Conservation (phyloP, 1,140 invertebrate genomes). For the Bombus ignitus region DNA sequence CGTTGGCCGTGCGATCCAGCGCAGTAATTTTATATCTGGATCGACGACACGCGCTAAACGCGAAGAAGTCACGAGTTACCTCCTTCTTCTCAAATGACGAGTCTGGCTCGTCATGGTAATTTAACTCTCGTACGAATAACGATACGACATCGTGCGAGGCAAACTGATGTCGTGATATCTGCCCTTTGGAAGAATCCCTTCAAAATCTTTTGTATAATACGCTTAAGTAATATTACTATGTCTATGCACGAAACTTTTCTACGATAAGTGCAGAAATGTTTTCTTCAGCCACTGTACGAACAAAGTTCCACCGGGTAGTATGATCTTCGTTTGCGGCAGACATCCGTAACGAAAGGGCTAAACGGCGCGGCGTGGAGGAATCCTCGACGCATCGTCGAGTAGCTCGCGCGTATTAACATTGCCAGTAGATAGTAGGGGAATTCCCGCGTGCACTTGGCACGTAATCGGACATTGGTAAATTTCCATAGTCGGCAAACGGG, state of each 20-base stretch:
- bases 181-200: no score
- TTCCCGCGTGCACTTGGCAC: conserved; percentile 55
- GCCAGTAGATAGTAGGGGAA: conserved; percentile 11
- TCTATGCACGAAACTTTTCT: no score
- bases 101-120: background rate
- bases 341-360: background rate
- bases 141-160: no score
- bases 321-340: background rate
- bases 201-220: no score
- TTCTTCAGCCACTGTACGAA: no score
- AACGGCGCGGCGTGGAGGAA: background rate
- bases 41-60: background rate
- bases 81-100: no score
- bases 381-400: background rate
- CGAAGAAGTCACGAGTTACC: background rate
- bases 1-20: background rate
- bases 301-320: no score
- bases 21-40: background rate
- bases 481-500: conserved; percentile 58
- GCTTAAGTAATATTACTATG: accelerated
- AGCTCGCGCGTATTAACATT: conserved; percentile 47
- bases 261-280: accelerated
- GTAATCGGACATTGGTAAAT: conserved; percentile 60
- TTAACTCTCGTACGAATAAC: no score
- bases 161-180: no score